Percentiles rank a stretch among this genome's conserved stretches.
phyloP scores from a whole-genome alignment of 2,797 vertebrate genomes.

The Mormyrus proboscirostris region DNA sequence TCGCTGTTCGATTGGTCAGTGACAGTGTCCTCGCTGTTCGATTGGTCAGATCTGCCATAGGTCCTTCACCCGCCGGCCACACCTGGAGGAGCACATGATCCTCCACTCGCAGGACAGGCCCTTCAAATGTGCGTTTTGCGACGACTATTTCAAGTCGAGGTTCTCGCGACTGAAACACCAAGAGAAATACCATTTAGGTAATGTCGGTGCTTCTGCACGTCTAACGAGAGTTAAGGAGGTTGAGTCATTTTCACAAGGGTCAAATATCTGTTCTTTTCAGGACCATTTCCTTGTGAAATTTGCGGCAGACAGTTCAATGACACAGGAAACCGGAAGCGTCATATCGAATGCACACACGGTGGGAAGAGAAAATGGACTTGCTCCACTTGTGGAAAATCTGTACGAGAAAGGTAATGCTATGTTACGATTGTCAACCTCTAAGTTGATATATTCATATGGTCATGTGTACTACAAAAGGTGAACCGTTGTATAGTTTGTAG shows the following conservation, averaged over 20 bases:
- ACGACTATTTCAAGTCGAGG: constrained; percentile 91
- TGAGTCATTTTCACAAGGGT: neutral
- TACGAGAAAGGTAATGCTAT: constrained; percentile 79
- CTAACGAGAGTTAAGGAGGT: neutral
- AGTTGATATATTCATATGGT: neutral
- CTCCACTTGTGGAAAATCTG: constrained; percentile 91
- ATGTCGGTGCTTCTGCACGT: constrained; percentile 15
- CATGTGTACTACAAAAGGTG: neutral
- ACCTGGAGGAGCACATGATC: constrained; percentile 97
- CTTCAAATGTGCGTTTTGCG: constrained; percentile 94
- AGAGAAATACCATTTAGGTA: constrained; percentile 93
- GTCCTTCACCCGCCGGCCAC: constrained; percentile 86
- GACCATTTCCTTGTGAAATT: constrained; percentile 94
- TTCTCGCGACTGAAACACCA: constrained; percentile 94
- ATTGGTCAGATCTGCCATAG: constrained; percentile 82
- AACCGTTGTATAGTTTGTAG: neutral
- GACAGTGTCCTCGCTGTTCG: neutral
- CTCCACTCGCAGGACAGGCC: constrained; percentile 93
- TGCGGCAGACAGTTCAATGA: constrained; percentile 98
- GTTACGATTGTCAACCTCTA: neutral
- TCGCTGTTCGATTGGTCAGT: constrained; percentile 46
- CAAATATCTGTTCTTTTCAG: constrained; percentile 47
- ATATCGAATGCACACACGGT: constrained; percentile 94
- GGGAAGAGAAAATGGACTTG: constrained; percentile 97
- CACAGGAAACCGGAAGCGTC: constrained; percentile 89